Conservation (phyloP, 2,888 invertebrate species). For the Philopedon plagiatum region DNA sequence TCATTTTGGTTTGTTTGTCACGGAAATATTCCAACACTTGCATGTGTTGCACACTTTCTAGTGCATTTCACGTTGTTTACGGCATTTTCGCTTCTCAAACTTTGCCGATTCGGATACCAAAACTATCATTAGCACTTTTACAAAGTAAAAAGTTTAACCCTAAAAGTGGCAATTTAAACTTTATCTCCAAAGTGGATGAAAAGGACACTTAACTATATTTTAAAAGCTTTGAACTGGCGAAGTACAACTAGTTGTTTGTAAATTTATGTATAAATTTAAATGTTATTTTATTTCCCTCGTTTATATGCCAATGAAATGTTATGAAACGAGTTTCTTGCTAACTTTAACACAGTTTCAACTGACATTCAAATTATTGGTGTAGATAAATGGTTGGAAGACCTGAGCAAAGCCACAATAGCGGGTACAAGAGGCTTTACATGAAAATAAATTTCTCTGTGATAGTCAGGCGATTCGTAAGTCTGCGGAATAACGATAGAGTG, state of each 20-base stretch:
- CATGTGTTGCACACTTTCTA: constrained; percentile 17
- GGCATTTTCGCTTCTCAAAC: constrained; percentile 21
- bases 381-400: no score
- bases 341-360: no score
- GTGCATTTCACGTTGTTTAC: constrained; percentile 24
- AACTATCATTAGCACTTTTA: constrained; percentile 43
- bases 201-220: constrained; percentile 34
- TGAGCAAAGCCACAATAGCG: no score
- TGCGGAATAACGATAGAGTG: no score
- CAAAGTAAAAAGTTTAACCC: constrained; percentile 34
- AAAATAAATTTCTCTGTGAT: no score
- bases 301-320: no score
- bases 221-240: constrained; percentile 22
- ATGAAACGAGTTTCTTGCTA: no score
- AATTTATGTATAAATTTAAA: neutral
- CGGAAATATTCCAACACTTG: constrained; percentile 11
- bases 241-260: neutral
- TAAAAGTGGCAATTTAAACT: constrained; percentile 43
- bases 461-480: no score
- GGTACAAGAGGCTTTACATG: no score
- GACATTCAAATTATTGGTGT: no score
- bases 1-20: neutral
- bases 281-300: no score
- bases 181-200: constrained; percentile 33
- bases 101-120: constrained; percentile 26